Evolutionary conservation across 2,113 vertebrate genomes (phyloP).

Genomic region (Pollimyrus isidori): DNA sequence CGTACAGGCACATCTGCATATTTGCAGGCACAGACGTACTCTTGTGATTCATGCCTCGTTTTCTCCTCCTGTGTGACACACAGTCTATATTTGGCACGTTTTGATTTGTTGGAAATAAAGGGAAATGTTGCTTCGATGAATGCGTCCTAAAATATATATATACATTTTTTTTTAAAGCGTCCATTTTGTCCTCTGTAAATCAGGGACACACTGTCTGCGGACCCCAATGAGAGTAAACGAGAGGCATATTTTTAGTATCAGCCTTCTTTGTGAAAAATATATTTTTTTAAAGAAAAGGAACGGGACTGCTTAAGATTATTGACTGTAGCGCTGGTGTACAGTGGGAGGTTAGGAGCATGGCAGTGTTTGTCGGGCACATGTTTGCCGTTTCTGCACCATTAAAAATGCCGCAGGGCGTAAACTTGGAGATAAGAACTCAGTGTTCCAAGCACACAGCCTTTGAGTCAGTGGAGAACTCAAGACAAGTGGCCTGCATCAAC

Average conservation of each 20-base stretch:
- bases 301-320: conserved; percentile 18
- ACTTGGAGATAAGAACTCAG: conserved; percentile 56
- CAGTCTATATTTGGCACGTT: not conserved
- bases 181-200: not conserved
- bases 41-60: not conserved
- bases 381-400: conserved; percentile 46
- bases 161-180: not conserved
- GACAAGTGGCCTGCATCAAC: conserved; percentile 24
- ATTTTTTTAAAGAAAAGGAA: not conserved
- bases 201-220: not conserved
- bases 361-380: conserved; percentile 31
- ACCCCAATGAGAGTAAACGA: not conserved
- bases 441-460: conserved; percentile 60
- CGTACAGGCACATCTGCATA: not conserved
- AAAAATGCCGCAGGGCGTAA: conserved; percentile 58
- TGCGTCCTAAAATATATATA: not conserved
- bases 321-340: not conserved
- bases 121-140: not conserved
- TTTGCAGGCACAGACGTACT: not conserved
- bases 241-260: not conserved
- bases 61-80: not conserved
- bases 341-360: conserved; percentile 19
- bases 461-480: conserved; percentile 52
- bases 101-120: not conserved
- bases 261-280: not conserved